Base-by-base conservation (phyloP, 2,888 invertebrate species). In the Dynastes grantii region DNA sequence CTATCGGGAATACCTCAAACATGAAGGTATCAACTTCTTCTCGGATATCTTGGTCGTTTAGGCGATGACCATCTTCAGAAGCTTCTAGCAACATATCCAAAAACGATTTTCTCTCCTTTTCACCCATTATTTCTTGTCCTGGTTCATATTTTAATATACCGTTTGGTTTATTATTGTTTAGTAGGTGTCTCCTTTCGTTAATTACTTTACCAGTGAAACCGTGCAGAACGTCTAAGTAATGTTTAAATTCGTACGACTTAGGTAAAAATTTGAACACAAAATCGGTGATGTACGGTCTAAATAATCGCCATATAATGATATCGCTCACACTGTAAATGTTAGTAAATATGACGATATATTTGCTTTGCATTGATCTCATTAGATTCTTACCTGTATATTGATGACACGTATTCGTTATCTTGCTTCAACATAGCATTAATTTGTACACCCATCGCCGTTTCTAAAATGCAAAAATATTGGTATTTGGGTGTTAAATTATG, bases 21-120 rank as follows among this genome's bases (percentile, higher is more conserved):
- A 86, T 86, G 76, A 86, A 86, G 1, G 86, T 86, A 77, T 86
- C 86, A 4, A 85, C 85, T 81, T 86, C 85, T 82, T 86, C 86
- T 76, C 85, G 79, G 11, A 86, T 84, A 37, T 85, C 85, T 49
- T 78, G 78, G 73, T 85, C 84, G 22, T 80, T 83, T 2, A 85
- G 80, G 45, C 27, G 8, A n/a, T 67, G 29, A 1, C 55, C 78
- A 58, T 67, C 55, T n/a, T 76, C 58, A 13, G 68, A 76, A 45
- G 22, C 32, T 76, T 76, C 55, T 27, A 76, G n/a, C 9, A 76
- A 13, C 16, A 76, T 32, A 58, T 76, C 76, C 37, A 76, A 58
- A 16, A 76, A 76, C 2, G 76, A 65, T 27, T 9, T 40, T 9
- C 67, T 37, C 37, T 68, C 68, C 58, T 76, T 76, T 37, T 27